These are phyloP conservation scores for Lydus trimaculatus DNA, from an alignment of 2,888 invertebrate genomes.

Conservation along the genomic window DNA sequence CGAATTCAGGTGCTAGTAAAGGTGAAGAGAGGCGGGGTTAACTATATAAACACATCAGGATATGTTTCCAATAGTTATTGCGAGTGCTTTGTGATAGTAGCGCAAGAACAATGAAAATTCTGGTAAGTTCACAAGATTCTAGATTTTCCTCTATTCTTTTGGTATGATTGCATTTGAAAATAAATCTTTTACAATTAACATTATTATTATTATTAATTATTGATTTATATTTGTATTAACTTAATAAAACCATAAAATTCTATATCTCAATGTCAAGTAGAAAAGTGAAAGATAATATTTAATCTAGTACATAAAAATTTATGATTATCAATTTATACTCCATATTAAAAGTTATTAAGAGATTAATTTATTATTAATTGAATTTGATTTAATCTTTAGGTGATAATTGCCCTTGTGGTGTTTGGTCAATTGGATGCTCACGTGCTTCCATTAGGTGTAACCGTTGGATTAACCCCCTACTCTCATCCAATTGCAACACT, in stretches of 20 bases:
- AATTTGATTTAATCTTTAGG: background rate
- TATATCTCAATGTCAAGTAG: constrained; percentile 7
- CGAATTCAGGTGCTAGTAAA: background rate
- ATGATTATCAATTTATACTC: background rate
- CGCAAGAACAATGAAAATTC: constrained; percentile 40
- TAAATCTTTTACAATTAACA: background rate
- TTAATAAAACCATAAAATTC: constrained; percentile 9
- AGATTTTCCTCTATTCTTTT: background rate
- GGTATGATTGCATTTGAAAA: background rate
- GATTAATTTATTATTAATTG: background rate
- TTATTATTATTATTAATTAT: background rate
- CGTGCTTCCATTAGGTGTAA: constrained; percentile 54
- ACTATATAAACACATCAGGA: constrained; percentile 41
- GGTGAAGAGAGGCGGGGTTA: constrained; percentile 32
- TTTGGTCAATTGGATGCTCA: constrained; percentile 23
- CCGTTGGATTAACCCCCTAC: constrained; percentile 53
- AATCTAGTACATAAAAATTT: background rate
- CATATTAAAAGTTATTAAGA: background rate
- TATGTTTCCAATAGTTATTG: constrained; percentile 41
- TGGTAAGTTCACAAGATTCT: constrained; percentile 38
- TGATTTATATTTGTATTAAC: background rate
- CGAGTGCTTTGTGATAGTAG: constrained; percentile 39
- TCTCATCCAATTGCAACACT: constrained; percentile 57
- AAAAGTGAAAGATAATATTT: constrained; percentile 4
- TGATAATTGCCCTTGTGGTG: constrained; percentile 12